These are phyloP conservation scores for Cheilosia soror DNA, from an alignment of 2,888 invertebrate genomes.

Conservation along the genomic window DNA sequence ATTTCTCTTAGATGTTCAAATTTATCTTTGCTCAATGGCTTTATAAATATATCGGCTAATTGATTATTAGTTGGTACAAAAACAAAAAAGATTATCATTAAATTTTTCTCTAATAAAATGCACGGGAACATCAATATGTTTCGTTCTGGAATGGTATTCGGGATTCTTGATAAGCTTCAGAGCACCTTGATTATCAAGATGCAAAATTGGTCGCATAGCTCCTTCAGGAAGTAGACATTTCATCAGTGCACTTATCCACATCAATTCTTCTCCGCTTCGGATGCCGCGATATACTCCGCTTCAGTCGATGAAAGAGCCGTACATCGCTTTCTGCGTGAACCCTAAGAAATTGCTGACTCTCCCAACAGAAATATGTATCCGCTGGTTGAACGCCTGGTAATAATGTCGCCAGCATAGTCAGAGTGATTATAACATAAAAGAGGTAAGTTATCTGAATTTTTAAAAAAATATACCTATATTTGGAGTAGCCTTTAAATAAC, in stretches of 20 bases:
- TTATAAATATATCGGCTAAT: neutral
- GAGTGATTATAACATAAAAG: slow-evolving; percentile 54
- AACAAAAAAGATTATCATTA: neutral
- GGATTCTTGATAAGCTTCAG: no score
- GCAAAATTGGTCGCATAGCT: no score
- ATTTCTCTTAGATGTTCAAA: neutral
- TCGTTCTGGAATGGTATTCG: no score
- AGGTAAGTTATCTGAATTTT: neutral
- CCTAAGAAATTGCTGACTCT: slow-evolving; percentile 77
- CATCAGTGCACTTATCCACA: no score
- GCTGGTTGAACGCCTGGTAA: slow-evolving; percentile 73
- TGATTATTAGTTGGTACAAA: neutral
- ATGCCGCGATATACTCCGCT: slow-evolving; percentile 12
- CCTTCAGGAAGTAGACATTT: no score
- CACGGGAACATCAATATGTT: neutral
- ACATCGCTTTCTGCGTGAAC: slow-evolving; percentile 70
- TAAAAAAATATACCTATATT: slow-evolving; percentile 10
- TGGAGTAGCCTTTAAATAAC: slow-evolving; percentile 12
- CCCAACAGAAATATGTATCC: slow-evolving; percentile 75
- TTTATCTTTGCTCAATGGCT: neutral
- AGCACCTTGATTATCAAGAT: no score
- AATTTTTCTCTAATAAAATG: no score
- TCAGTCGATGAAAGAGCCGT: slow-evolving; percentile 12
- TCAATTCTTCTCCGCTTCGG: neutral
- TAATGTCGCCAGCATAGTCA: slow-evolving; percentile 73